Evolutionary conservation across 1,140 invertebrate genomes (phyloP).

Genomic region (Megalopta genalis): DNA sequence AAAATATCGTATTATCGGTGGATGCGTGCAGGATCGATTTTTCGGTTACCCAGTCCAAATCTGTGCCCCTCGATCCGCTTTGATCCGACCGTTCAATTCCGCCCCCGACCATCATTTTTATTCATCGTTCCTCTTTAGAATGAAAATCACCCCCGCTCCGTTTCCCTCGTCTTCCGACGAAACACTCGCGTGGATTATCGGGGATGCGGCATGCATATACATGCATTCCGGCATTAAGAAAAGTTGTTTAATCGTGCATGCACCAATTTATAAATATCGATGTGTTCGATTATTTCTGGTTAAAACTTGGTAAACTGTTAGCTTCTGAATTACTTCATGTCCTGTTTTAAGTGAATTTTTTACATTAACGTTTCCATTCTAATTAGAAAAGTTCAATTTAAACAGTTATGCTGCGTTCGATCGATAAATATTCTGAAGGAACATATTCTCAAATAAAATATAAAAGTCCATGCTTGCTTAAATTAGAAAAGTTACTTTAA

Average conservation of each 20-base stretch:
- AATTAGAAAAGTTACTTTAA: too few relatives aligned
- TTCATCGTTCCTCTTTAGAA: conserved; percentile 1
- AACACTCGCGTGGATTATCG: conserved; percentile 12
- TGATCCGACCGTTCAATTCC: conserved; percentile 27
- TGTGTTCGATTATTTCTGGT: conserved; percentile 2
- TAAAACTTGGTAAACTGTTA: neutral
- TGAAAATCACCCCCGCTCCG: neutral
- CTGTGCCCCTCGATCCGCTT: conserved; percentile 18
- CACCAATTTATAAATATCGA: conserved; percentile 2
- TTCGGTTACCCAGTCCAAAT: neutral
- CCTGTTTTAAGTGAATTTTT: too few relatives aligned
- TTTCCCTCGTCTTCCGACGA: neutral
- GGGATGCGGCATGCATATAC: conserved; percentile 16
- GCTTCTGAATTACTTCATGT: too few relatives aligned
- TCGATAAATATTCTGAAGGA: too few relatives aligned
- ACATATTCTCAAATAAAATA: too few relatives aligned
- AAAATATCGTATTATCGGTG: conserved; percentile 10
- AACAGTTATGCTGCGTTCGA: too few relatives aligned
- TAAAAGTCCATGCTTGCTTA: too few relatives aligned
- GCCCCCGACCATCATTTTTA: conserved; percentile 17
- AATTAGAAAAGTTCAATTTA: too few relatives aligned
- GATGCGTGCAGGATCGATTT: conserved; percentile 19
- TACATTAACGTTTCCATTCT: too few relatives aligned
- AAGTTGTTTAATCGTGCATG: neutral
- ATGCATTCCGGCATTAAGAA: neutral